phyloP scores from a whole-genome alignment of 1,140 invertebrate genomes.

The Achroia grisella region DNA sequence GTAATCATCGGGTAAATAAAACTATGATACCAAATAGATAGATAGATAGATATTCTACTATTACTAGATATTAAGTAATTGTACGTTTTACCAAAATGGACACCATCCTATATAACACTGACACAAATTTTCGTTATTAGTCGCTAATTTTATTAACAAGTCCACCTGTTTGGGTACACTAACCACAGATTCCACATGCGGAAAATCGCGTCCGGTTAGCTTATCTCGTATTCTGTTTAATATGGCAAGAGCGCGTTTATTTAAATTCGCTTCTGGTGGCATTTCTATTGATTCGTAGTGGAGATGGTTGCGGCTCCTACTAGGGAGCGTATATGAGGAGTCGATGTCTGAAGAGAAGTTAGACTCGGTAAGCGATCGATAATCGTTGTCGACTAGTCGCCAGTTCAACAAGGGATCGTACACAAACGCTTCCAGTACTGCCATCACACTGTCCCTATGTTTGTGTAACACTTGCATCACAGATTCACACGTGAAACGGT shows the following conservation, averaged over 20 bases:
- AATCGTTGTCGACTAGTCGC: constrained; percentile 79
- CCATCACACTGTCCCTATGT: constrained; percentile 99
- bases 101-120: constrained; percentile 99
- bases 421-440: constrained; percentile 99
- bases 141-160: constrained; percentile 95
- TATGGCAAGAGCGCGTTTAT: constrained; percentile 94
- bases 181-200: constrained; percentile 63
- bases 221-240: constrained; percentile 95
- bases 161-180: constrained; percentile 94
- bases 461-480: constrained; percentile 96
- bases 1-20: no score
- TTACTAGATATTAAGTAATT: no score
- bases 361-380: constrained; percentile 50
- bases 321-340: constrained; percentile 45
- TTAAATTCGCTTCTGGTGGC: constrained; percentile 79
- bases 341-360: constrained; percentile 61
- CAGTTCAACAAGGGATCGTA: constrained; percentile 99
- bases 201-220: constrained; percentile 92
- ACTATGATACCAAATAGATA: no score
- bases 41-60: no score
- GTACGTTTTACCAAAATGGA: constrained; percentile 62
- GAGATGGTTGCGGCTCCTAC: constrained; percentile 42
- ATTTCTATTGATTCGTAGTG: constrained; percentile 52
- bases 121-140: constrained; percentile 98
- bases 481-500: constrained; percentile 96